Evolutionary conservation across 2,113 vertebrate species (phyloP).

Genomic region (Petroica traversi): DNA sequence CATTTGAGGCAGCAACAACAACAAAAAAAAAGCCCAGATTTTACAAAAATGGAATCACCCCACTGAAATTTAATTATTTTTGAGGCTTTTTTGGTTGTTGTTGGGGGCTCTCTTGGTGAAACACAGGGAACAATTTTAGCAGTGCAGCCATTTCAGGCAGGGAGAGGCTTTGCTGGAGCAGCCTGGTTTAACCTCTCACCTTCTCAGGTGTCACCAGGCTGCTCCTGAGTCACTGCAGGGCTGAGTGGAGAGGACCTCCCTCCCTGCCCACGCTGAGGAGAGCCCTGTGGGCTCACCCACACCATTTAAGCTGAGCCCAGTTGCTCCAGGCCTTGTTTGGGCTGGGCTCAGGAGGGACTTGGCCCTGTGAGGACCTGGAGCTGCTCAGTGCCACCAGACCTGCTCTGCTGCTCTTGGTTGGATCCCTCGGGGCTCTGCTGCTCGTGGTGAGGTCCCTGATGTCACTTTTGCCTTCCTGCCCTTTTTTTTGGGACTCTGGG

Average conservation of each 20-base stretch:
- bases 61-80: neutral
- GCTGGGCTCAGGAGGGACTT: neutral
- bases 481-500: neutral
- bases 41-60: rapidly evolving
- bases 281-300: neutral
- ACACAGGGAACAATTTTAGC: rapidly evolving
- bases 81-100: neutral
- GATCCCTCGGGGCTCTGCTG: neutral
- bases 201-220: rapidly evolving
- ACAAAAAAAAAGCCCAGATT: neutral
- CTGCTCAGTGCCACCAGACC: neutral
- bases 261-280: neutral
- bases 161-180: neutral
- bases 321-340: rapidly evolving
- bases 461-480: neutral
- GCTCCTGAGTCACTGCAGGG: neutral
- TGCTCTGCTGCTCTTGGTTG: neutral
- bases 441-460: neutral
- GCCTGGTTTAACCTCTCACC: too few relatives aligned
- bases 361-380: neutral
- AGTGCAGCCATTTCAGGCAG: rapidly evolving
- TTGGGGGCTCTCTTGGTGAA: rapidly evolving
- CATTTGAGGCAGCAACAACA: neutral
- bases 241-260: neutral
- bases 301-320: neutral